Conservation (phyloP, 2,797 vertebrate genomes). For the Heliangelus exortis region DNA sequence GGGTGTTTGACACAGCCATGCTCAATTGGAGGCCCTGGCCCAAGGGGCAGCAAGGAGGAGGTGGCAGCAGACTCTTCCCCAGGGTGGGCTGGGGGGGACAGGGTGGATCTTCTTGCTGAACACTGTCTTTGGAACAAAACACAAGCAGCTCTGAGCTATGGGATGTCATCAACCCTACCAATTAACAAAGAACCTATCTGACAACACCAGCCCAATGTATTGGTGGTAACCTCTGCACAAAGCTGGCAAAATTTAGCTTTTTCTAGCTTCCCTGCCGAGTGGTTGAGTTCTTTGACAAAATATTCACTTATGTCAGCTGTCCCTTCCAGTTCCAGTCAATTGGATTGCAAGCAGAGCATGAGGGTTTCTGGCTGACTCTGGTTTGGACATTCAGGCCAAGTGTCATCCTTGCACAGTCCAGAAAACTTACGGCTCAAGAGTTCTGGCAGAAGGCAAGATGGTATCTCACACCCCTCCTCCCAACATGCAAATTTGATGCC, state of each 20-base stretch:
- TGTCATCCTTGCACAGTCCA: neutral
- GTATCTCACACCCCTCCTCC: neutral
- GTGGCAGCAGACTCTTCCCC: neutral
- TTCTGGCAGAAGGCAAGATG: neutral
- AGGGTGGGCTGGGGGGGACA: accelerated
- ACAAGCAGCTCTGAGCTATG: neutral
- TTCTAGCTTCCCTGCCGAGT: neutral
- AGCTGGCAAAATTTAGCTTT: neutral
- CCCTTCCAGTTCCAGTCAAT: conserved; percentile 28
- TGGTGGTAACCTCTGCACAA: neutral
- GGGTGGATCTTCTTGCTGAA: neutral
- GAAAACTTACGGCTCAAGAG: neutral
- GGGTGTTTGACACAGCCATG: neutral
- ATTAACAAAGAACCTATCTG: neutral
- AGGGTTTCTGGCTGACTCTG: conserved; percentile 9
- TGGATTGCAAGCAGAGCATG: conserved; percentile 25
- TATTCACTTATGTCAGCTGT: conserved; percentile 27
- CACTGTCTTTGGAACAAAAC: neutral
- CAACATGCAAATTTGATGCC: neutral
- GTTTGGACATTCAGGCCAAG: neutral
- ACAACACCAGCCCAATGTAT: neutral
- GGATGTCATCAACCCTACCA: neutral
- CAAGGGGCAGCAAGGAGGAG: neutral
- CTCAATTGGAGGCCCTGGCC: accelerated
- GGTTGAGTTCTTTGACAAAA: neutral